Evolutionary conservation across 2,113 vertebrate genomes (phyloP), one percentile per base, ranked within the genome.

Genomic region (Macquaria ambigua): DNA sequence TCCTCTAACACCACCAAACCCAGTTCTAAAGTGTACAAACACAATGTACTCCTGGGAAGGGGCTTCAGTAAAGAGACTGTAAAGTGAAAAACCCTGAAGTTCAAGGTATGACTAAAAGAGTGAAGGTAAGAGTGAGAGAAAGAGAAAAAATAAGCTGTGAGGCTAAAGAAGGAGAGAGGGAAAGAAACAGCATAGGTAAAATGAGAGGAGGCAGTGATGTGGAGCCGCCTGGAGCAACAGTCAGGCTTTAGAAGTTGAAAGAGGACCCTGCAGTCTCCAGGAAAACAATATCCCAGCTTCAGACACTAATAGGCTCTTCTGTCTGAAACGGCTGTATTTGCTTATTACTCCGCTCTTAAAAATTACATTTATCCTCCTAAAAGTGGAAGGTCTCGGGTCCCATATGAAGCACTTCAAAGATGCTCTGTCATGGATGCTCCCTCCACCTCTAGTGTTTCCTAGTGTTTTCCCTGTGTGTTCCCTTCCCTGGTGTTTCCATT

Each of bases 201-300:
- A 72, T 59, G 63, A 84, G 61, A 84, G 2, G 50, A 79, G 46
- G 64, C 58, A 74, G 70, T n/a, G 73, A 85, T 48, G 53, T 67
- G 53, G 52, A 79, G 48, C 20, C 23, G 63, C 80, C 71, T 63
- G 39, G 58, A 55, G 82, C 72, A 78, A 55, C 66, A 69, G 43
- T 77, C 59, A 53, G 62, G 46, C 73, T 86, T 56, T 39, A 79
- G 59, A 41, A 84, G 74, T 58, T 89, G 73, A 82, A 83, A 86
- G 59, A 70, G 50, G 66, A 69, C 8, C 31, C 37, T 67, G 66
- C 41, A 62, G 63, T 76, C 79, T 89, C 55, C 14, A 73, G 55
- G 78, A 86, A 87, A 11, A 53, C 79, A 64, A 74, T 69, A 69
- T 76, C 82, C 64, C 23, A 71, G 31, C 16, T 58, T 68, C 28